A percentile compares a stretch with the other conserved stretches of the same genome.
phyloP scores from a whole-genome alignment of 2,113 vertebrate species.

The Anarrhichthys ocellatus region DNA sequence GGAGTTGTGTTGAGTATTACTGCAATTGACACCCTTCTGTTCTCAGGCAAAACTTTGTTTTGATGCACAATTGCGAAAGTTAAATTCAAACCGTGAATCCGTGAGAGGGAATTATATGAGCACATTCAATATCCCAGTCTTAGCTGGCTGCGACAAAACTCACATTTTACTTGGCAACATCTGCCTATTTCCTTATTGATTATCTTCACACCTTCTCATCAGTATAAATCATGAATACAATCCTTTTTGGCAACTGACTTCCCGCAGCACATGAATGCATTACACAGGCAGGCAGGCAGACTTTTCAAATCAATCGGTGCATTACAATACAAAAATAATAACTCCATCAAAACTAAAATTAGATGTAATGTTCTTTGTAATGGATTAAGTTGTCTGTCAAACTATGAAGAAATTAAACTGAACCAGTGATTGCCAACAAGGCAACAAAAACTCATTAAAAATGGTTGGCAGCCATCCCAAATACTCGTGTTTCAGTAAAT shows the following conservation, averaged over 20 bases:
- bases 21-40: slow-evolving; percentile 11
- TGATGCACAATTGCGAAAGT: slow-evolving; percentile 44
- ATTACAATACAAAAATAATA: slow-evolving; percentile 39
- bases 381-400: slow-evolving; percentile 54
- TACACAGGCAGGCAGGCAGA: slow-evolving; percentile 27
- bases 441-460: slow-evolving; percentile 28
- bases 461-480: slow-evolving; percentile 33
- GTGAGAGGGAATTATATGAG: slow-evolving; percentile 8
- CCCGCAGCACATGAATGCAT: slow-evolving; percentile 35
- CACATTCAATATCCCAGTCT: slow-evolving; percentile 27
- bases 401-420: slow-evolving; percentile 45
- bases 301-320: slow-evolving; percentile 43
- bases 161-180: slow-evolving; percentile 46
- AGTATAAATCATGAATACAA: slow-evolving; percentile 49
- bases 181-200: slow-evolving; percentile 52
- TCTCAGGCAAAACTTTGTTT: slow-evolving; percentile 39
- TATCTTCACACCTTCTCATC: slow-evolving; percentile 50
- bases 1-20: slow-evolving; percentile 18
- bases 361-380: slow-evolving; percentile 52
- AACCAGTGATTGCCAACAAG: slow-evolving; percentile 35
- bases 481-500: slow-evolving; percentile 34
- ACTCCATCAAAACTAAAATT: slow-evolving; percentile 53
- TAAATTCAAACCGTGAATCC: slow-evolving; percentile 23
- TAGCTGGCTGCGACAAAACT: slow-evolving; percentile 31
- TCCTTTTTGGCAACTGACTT: slow-evolving; percentile 44